Evolutionary conservation across 2,888 invertebrate species (phyloP).

Genomic region (Choristoneura rosaceana): DNA sequence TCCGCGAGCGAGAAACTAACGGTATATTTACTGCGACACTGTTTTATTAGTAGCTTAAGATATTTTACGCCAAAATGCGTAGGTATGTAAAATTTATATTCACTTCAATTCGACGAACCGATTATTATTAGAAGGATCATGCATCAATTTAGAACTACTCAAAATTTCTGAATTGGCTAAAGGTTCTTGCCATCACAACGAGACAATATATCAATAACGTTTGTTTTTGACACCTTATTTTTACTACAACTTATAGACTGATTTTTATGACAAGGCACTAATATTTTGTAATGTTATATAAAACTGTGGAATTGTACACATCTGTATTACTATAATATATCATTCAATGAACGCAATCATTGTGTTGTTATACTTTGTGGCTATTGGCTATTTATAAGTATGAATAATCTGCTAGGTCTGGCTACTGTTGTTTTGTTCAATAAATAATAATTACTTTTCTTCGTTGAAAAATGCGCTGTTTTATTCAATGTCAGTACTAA

Average conservation of each 20-base stretch:
- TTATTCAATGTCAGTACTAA: neutral
- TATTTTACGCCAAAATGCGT: slow-evolving; percentile 44
- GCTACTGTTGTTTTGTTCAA: slow-evolving; percentile 23
- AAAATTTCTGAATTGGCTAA: neutral
- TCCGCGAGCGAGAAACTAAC: slow-evolving; percentile 54
- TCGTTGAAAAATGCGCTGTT: neutral
- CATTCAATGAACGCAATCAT: slow-evolving; percentile 8
- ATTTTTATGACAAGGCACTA: neutral
- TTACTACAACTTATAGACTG: neutral
- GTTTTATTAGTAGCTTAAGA: slow-evolving; percentile 60
- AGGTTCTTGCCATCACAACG: neutral
- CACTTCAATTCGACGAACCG: neutral
- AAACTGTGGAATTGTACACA: neutral
- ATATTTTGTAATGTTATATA: neutral
- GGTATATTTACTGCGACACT: slow-evolving; percentile 56
- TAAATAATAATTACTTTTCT: slow-evolving; percentile 4
- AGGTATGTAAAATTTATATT: neutral
- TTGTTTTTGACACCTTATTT: neutral
- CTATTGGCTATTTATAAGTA: slow-evolving; percentile 18
- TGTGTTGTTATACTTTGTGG: slow-evolving; percentile 5
- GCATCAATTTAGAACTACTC: neutral
- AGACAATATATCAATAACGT: neutral
- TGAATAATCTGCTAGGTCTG: slow-evolving; percentile 21
- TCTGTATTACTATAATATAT: neutral
- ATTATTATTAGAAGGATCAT: neutral